These are phyloP conservation scores for Liodrosophila aerea DNA, from an alignment of 2,888 invertebrate species.

Conservation along the genomic window DNA sequence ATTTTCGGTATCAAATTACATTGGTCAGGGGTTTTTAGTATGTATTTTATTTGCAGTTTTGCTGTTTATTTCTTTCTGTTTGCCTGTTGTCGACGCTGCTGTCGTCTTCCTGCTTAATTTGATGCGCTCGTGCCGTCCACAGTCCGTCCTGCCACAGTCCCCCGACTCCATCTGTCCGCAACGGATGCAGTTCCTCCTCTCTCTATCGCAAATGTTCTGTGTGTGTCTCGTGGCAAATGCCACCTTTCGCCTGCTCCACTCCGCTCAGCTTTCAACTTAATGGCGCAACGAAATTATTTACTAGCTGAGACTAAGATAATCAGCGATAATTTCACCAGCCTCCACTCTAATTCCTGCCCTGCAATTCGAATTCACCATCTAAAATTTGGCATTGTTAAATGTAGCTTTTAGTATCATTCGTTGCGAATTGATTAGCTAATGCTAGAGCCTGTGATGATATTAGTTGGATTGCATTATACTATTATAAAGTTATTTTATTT, in stretches of 20 bases:
- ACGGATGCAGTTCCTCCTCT: constrained; percentile 8
- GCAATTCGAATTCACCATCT: constrained; percentile 14
- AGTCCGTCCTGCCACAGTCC: constrained; percentile 34
- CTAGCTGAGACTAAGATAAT: constrained; percentile 63
- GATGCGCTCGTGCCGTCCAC: constrained; percentile 70
- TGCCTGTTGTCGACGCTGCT: constrained; percentile 40
- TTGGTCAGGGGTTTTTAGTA: constrained; percentile 73
- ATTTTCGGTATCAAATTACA: constrained; percentile 77
- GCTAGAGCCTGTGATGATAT: too few species aligned
- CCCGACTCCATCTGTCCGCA: constrained; percentile 21
- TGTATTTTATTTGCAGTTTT: constrained; percentile 71
- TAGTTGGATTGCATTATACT: too few species aligned
- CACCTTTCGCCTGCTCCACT: constrained; percentile 15
- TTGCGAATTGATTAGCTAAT: too few species aligned
- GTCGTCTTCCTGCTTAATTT: constrained; percentile 62
- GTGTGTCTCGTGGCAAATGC: constrained; percentile 13
- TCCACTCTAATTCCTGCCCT: neutral
- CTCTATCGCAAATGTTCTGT: constrained; percentile 24
- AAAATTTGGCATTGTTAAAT: constrained; percentile 11
- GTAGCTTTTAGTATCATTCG: neutral
- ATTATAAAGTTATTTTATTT: too few species aligned
- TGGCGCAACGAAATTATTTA: constrained; percentile 70
- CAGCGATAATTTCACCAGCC: constrained; percentile 53
- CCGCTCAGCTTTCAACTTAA: constrained; percentile 51
- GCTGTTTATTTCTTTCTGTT: constrained; percentile 25